These are phyloP conservation scores for Origma solitaria DNA, from an alignment of 2,113 vertebrate genomes.

Conservation along the genomic window DNA sequence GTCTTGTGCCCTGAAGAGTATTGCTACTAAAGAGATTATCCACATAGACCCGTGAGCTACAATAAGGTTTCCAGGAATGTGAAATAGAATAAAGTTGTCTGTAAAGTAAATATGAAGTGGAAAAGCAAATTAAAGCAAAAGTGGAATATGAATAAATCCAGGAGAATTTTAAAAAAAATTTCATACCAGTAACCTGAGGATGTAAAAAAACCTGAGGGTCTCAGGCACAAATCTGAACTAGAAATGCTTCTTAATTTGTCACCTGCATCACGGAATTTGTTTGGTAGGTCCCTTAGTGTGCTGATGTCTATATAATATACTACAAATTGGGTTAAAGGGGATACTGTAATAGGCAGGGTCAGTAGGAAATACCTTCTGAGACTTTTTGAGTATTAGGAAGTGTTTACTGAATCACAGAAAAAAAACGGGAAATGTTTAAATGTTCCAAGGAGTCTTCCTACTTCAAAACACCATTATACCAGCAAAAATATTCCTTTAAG, in stretches of 20 bases:
- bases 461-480: background rate
- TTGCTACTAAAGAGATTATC: constrained; percentile 17
- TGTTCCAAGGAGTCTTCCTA: background rate
- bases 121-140: constrained; percentile 3
- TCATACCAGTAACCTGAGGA: fast-evolving
- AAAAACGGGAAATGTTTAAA: background rate
- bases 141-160: background rate
- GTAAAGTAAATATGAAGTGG: background rate
- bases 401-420: background rate
- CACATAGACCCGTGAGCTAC: background rate
- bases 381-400: background rate
- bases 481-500: background rate
- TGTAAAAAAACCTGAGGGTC: background rate
- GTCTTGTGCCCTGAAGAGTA: background rate
- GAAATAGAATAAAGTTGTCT: background rate
- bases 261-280: background rate
- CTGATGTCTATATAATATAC: background rate
- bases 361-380: background rate
- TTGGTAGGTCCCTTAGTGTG: background rate
- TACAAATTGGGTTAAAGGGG: background rate
- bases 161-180: background rate
- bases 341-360: background rate
- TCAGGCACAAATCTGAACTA: background rate
- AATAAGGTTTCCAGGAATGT: background rate
- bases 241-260: background rate